These are phyloP conservation scores for Acheta domesticus DNA, from an alignment of 2,888 invertebrate genomes.

Conservation along the genomic window DNA sequence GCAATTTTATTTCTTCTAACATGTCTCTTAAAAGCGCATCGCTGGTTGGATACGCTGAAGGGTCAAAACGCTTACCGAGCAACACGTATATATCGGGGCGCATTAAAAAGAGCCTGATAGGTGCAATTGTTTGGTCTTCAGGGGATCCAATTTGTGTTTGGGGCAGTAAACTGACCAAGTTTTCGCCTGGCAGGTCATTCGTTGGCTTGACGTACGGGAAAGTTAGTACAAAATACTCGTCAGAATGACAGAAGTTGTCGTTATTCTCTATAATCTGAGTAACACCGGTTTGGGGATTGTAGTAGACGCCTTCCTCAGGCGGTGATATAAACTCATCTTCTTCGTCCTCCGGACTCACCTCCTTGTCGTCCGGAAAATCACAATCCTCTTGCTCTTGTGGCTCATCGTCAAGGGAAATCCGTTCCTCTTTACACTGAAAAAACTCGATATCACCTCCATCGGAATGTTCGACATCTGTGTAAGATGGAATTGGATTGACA, in stretches of 20 bases:
- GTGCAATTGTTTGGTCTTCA: neutral
- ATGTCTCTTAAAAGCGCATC: neutral
- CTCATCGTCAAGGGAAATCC: no score
- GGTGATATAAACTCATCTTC: no score
- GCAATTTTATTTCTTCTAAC: neutral
- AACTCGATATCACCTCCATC: no score
- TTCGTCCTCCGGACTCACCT: no score
- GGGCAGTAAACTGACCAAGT: neutral
- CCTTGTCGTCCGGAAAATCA: no score
- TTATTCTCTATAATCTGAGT: neutral
- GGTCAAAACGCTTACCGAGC: neutral
- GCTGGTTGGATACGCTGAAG: neutral
- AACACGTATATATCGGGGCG: neutral
- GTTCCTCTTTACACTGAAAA: no score
- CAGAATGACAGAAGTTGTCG: neutral
- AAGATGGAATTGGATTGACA: no score
- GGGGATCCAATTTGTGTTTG: no score
- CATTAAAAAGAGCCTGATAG: neutral
- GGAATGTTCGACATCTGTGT: no score
- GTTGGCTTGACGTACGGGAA: neutral
- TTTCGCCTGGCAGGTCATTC: neutral
- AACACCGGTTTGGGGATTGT: neutral
- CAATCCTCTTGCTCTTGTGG: no score
- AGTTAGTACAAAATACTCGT: neutral
- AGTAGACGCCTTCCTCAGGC: neutral